Conservation (phyloP, 2,113 vertebrate species). For the Embiotoca jacksoni region DNA sequence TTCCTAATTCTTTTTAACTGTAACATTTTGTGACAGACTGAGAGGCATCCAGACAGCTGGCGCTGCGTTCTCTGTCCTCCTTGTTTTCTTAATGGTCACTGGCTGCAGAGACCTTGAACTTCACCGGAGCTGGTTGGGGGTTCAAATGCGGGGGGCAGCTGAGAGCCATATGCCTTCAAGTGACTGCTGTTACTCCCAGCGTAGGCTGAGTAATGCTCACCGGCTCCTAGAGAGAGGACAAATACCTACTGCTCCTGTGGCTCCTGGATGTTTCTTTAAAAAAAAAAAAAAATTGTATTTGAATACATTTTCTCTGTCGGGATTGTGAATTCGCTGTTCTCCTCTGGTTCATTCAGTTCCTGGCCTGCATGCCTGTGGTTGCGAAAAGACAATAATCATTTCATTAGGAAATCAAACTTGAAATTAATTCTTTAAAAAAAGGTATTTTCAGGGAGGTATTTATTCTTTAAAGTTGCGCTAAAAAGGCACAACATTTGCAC, state of each 20-base stretch:
- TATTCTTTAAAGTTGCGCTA: not conserved
- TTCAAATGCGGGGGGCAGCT: constrained; percentile 53
- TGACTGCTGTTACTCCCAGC: constrained; percentile 64
- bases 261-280: not conserved
- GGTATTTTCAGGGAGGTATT: not conserved
- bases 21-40: not conserved
- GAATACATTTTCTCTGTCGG: not conserved
- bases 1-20: not conserved
- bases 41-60: constrained; percentile 18
- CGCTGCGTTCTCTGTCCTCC: constrained; percentile 25
- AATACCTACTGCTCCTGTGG: not conserved
- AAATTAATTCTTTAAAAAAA: not conserved
- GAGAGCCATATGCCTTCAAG: constrained; percentile 76
- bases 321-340: not conserved
- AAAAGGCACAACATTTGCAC: constrained; percentile 13
- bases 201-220: constrained; percentile 57
- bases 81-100: constrained; percentile 56
- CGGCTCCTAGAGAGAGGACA: constrained; percentile 18
- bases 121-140: constrained; percentile 66
- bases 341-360: not conserved
- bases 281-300: not conserved
- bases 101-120: constrained; percentile 82
- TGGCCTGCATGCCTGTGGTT: not conserved
- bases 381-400: not conserved
- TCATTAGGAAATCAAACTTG: not conserved